These are phyloP conservation scores for Cyrtonyx montezumae DNA, from an alignment of 2,113 vertebrate species.

Conservation along the genomic window DNA sequence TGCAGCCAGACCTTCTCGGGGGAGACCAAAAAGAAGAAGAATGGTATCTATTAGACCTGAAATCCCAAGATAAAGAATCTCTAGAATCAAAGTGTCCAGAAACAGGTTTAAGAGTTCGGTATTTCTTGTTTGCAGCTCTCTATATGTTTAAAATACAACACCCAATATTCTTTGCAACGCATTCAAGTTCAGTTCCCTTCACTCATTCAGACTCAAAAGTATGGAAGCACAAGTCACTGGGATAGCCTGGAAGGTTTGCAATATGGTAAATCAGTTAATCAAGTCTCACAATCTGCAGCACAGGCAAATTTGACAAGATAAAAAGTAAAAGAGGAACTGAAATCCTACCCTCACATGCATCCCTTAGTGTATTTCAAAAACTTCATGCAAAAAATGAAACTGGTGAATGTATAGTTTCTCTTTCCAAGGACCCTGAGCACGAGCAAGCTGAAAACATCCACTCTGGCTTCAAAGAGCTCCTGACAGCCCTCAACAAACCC, in stretches of 20 bases:
- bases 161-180: neutral
- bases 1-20: slow-evolving; percentile 10
- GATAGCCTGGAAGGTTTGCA: neutral
- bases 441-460: slow-evolving; percentile 33
- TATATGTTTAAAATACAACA: neutral
- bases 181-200: neutral
- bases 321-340: neutral
- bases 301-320: neutral
- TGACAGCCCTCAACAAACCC: slow-evolving; percentile 57
- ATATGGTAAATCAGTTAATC: neutral
- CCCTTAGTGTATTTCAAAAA: neutral
- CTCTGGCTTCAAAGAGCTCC: slow-evolving; percentile 58
- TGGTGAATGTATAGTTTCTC: neutral
- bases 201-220: neutral
- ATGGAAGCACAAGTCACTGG: neutral
- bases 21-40: slow-evolving; percentile 53
- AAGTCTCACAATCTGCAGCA: neutral
- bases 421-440: slow-evolving; percentile 62
- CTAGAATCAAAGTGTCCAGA: neutral
- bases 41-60: slow-evolving; percentile 5
- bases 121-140: neutral
- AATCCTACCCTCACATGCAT: neutral
- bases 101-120: neutral
- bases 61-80: neutral
- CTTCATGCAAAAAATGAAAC: neutral